These are phyloP conservation scores for human DNA, from an alignment of 2,113 vertebrate species.

Conservation along the genomic window DNA sequence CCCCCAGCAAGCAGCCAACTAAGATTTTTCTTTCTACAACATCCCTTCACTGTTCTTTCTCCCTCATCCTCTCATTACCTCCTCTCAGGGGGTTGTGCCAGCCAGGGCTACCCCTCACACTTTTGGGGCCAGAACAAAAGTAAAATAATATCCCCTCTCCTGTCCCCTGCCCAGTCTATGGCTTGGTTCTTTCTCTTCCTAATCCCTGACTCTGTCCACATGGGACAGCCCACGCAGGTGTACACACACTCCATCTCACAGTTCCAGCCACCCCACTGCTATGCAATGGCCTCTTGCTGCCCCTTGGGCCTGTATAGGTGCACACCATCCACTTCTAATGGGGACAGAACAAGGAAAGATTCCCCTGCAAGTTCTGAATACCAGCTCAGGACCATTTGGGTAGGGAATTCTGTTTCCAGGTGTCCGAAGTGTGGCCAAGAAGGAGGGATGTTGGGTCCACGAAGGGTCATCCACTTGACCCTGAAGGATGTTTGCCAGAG, in stretches of 20 bases:
- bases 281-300: background rate
- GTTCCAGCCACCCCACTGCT: background rate
- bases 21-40: conserved; percentile 38
- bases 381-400: background rate
- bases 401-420: background rate
- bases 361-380: background rate
- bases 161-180: no score
- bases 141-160: background rate
- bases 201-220: background rate
- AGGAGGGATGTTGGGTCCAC: background rate
- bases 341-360: background rate
- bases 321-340: rapidly evolving
- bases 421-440: background rate
- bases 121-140: background rate
- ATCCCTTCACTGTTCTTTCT: background rate
- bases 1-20: conserved; percentile 47
- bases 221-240: rapidly evolving
- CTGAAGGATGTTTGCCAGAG: background rate
- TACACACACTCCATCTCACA: background rate
- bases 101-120: background rate
- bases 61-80: background rate
- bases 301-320: background rate
- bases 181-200: background rate
- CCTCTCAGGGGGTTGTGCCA: background rate
- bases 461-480: background rate